phyloP scores from a whole-genome alignment of 2,113 vertebrate genomes.

The Dinomys branickii region DNA sequence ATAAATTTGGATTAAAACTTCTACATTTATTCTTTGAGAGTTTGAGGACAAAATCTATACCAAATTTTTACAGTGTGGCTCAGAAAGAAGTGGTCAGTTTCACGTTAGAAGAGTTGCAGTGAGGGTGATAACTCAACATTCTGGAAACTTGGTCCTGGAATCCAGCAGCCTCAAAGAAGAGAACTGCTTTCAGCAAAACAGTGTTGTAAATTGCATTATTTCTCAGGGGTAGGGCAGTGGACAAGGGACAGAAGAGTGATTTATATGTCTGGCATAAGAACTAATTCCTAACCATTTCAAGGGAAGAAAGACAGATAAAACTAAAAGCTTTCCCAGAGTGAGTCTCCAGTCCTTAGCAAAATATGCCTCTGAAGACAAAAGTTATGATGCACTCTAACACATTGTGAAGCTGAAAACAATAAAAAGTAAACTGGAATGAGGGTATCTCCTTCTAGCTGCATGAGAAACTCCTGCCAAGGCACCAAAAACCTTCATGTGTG shows the following conservation, averaged over 20 bases:
- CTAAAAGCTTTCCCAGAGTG: neutral
- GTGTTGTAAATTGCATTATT: too few species aligned
- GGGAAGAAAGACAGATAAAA: neutral
- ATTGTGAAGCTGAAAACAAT: neutral
- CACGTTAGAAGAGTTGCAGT: neutral
- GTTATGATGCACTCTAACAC: neutral
- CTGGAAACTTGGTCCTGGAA: neutral
- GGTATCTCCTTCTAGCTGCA: too few species aligned
- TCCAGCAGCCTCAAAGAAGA: neutral
- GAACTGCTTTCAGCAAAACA: neutral
- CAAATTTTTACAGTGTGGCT: neutral
- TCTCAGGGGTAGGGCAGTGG: too few species aligned
- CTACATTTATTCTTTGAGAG: neutral
- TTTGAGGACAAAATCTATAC: neutral
- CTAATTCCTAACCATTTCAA: neutral
- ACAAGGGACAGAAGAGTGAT: neutral
- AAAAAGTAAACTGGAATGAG: too few species aligned
- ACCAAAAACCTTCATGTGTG: too few species aligned
- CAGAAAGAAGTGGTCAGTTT: neutral
- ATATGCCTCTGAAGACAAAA: neutral
- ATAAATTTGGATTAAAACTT: neutral
- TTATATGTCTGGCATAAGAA: neutral
- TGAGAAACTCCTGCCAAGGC: too few species aligned
- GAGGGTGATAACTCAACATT: too few species aligned
- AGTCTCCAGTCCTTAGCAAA: neutral